phyloP scores from a whole-genome alignment of 2,888 invertebrate genomes.

The Lepidocyrtinus sp. region DNA sequence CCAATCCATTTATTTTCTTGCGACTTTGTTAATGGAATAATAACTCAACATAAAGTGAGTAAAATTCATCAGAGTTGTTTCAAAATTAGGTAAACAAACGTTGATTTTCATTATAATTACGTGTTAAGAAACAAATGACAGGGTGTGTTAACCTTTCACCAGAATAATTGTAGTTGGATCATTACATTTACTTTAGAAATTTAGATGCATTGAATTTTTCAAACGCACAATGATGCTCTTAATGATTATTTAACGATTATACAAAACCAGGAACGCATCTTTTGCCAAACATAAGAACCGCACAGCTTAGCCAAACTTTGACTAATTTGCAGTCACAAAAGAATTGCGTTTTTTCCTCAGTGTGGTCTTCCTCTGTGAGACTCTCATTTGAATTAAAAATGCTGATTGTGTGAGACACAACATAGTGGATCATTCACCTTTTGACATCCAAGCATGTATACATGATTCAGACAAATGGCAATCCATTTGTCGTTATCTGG shows the following conservation, averaged over 20 bases:
- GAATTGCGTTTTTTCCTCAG: no score
- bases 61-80: background rate
- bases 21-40: constrained; percentile 32
- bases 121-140: constrained; percentile 34
- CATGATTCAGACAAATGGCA: no score
- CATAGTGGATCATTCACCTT: constrained; percentile 1
- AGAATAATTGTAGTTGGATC: constrained; percentile 42
- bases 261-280: no score
- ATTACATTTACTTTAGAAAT: constrained; percentile 46
- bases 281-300: no score
- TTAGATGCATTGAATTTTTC: constrained; percentile 57
- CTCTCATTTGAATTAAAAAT: no score
- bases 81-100: background rate
- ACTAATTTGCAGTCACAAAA: no score
- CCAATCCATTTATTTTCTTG: constrained; percentile 23
- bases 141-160: constrained; percentile 50
- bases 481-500: no score
- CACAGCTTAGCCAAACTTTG: no score
- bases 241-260: no score
- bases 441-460: background rate
- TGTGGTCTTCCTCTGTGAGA: no score
- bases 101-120: background rate
- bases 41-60: constrained; percentile 25
- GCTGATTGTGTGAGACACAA: no score
- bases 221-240: no score